A percentile compares a stretch with the other conserved stretches of the same genome.
Evolutionary conservation across 2,888 invertebrate genomes (phyloP).

Genomic region (Parthenolecanium corni): DNA sequence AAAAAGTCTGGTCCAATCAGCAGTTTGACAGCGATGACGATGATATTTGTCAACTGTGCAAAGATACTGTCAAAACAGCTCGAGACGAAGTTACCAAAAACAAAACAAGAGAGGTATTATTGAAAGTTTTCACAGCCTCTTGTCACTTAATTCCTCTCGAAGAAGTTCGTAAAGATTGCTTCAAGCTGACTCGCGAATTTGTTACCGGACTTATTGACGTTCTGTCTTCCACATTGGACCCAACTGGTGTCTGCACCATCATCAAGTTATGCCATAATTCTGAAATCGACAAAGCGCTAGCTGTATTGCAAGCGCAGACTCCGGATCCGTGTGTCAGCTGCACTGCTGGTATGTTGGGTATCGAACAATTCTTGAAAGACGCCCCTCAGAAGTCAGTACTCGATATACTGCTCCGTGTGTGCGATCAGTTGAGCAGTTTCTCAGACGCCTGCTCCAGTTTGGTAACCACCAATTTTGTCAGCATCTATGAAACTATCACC

Average conservation of each 20-base stretch:
- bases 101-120: constrained; percentile 65
- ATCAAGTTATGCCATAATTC: constrained; percentile 77
- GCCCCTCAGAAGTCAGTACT: constrained; percentile 48
- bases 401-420: constrained; percentile 45
- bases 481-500: constrained; percentile 50
- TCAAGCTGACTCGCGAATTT: constrained; percentile 67
- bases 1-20: constrained; percentile 63
- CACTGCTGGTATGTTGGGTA: constrained; percentile 43
- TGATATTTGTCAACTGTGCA: constrained; percentile 71
- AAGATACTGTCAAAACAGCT: constrained; percentile 79
- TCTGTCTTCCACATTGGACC: constrained; percentile 81
- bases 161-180: constrained; percentile 60
- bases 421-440: constrained; percentile 57
- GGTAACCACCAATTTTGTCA: constrained; percentile 59
- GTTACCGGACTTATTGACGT: constrained; percentile 79
- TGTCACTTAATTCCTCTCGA: constrained; percentile 69
- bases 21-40: constrained; percentile 58
- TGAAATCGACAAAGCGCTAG: constrained; percentile 52
- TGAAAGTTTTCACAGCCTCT: constrained; percentile 76
- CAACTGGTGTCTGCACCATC: constrained; percentile 72
- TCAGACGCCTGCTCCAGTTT: constrained; percentile 70
- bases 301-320: not conserved
- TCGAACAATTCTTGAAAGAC: constrained; percentile 46
- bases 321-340: constrained; percentile 42
- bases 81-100: constrained; percentile 77